Evolutionary conservation across 2,888 invertebrate species (phyloP).

Genomic region (Drosophila falleni): DNA sequence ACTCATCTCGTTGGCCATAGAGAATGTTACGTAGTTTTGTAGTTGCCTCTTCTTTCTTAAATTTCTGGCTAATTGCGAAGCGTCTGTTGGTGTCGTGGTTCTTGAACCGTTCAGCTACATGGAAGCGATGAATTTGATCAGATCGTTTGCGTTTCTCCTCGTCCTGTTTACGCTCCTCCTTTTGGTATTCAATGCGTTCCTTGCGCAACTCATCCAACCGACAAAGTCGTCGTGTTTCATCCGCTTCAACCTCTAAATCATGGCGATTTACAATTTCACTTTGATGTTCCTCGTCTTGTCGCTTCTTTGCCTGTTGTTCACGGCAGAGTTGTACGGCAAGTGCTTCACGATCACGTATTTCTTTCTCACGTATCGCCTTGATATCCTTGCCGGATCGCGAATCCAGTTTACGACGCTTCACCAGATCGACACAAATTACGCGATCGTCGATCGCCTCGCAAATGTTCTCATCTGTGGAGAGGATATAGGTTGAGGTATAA

Average conservation of each 20-base stretch:
- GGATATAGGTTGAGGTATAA: neutral
- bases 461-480: neutral
- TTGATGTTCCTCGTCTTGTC: neutral
- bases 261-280: slow-evolving; percentile 24
- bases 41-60: neutral
- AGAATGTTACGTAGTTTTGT: neutral
- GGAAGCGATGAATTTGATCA: slow-evolving; percentile 11
- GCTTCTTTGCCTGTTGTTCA: slow-evolving; percentile 13
- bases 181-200: slow-evolving; percentile 9
- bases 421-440: slow-evolving; percentile 3
- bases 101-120: slow-evolving; percentile 5
- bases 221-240: slow-evolving; percentile 31
- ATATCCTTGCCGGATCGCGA: neutral
- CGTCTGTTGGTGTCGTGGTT: slow-evolving; percentile 6
- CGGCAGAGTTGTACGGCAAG: neutral
- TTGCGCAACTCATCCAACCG: slow-evolving; percentile 60
- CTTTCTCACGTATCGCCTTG: neutral
- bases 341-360: neutral
- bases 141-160: neutral
- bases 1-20: slow-evolving; percentile 14
- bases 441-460: slow-evolving; percentile 3
- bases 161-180: neutral
- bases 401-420: neutral
- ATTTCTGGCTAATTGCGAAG: neutral
- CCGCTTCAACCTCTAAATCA: neutral